phyloP scores from a whole-genome alignment of 2,888 invertebrate species.

The Bursaphelenchus okinawaensis region DNA sequence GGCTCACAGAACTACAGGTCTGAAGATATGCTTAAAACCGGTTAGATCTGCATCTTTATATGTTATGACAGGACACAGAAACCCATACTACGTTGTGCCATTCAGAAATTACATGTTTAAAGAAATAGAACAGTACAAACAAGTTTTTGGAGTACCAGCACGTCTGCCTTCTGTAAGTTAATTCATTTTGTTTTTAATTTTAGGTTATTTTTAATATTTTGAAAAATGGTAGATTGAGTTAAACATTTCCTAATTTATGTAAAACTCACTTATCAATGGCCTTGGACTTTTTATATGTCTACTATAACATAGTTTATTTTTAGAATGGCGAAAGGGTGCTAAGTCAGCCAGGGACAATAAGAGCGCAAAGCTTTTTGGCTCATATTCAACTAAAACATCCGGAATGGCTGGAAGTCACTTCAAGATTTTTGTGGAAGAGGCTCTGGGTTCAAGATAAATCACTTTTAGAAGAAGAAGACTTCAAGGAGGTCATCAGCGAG shows the following conservation, averaged over 20 bases:
- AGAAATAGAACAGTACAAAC: neutral
- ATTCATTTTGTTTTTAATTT: neutral
- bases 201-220: neutral
- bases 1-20: neutral
- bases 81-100: slow-evolving; percentile 10
- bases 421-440: slow-evolving; percentile 7
- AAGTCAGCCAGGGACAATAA: neutral
- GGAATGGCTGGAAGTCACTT: neutral
- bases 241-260: too few relatives aligned
- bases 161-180: neutral
- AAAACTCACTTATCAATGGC: too few relatives aligned
- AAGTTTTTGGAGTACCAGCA: slow-evolving; percentile 1
- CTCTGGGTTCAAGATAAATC: slow-evolving; percentile 3
- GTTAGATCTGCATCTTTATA: neutral
- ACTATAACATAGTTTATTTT: neutral
- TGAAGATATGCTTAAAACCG: neutral
- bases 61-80: neutral
- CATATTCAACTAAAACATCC: neutral
- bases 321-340: neutral
- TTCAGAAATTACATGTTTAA: slow-evolving; percentile 3
- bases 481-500: neutral
- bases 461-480: neutral
- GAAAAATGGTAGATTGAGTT: too few relatives aligned
- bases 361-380: slow-evolving; percentile 10
- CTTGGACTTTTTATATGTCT: too few relatives aligned